Percentiles rank a stretch among this genome's conserved stretches.
Evolutionary conservation across 2,797 vertebrate genomes (phyloP).

Genomic region (Heterohyrax brucei): DNA sequence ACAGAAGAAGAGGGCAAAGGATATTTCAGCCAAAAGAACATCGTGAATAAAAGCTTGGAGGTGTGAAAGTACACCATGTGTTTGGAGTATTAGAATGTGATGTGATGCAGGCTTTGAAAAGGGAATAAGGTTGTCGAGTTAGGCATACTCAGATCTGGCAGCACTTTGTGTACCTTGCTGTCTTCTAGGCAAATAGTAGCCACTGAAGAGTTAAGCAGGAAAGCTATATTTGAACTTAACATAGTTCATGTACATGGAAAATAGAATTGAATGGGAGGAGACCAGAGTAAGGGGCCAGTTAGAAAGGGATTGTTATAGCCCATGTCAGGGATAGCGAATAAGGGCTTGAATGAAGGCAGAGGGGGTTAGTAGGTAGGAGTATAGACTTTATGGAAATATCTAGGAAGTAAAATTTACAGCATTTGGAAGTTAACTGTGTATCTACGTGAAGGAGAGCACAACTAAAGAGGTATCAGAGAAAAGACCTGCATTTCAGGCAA

Average conservation of each 20-base stretch:
- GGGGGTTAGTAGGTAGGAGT: background rate
- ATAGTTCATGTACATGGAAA: background rate
- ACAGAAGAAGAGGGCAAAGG: background rate
- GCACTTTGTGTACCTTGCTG: background rate
- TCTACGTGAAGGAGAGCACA: background rate
- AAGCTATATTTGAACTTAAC: conserved; percentile 6
- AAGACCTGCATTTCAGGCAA: background rate
- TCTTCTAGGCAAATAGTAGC: background rate
- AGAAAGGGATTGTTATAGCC: background rate
- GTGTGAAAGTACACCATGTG: background rate
- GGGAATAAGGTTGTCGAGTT: background rate
- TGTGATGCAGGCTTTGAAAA: background rate
- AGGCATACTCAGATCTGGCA: background rate
- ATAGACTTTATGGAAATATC: background rate
- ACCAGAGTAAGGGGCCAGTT: background rate
- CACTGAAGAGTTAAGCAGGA: background rate
- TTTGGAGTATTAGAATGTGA: background rate
- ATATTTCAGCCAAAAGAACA: background rate
- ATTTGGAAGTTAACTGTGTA: background rate
- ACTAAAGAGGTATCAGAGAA: background rate
- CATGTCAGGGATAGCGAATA: background rate
- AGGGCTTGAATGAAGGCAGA: background rate
- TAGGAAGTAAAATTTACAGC: background rate
- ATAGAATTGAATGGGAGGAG: background rate
- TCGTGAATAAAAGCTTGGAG: background rate